Base-by-base conservation (phyloP, 1,140 invertebrate genomes). In the Trypoxylus dichotomus region DNA sequence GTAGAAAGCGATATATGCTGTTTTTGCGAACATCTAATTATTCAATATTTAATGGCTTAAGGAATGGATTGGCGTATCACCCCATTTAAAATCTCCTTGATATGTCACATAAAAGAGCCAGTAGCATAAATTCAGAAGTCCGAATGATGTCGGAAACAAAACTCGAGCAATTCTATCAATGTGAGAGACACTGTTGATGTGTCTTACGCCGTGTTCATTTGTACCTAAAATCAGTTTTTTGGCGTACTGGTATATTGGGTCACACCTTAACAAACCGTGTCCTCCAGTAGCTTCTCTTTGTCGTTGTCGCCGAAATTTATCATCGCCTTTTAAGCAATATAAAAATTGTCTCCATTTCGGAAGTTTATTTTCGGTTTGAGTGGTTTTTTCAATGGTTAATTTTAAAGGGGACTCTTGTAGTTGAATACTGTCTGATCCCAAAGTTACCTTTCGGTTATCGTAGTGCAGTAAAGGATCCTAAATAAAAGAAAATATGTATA, bases 131-230 rank as follows among this genome's bases (percentile, higher is more conserved):
- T 97, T 97, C 58, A 97, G 92, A 0, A 96, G 85, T 0, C 91
- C 90, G 84, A 97, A 97, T 0, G 94, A 94, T 2, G 94, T 90
- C 1, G 96, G 96, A 85, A 98, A 98, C 19, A 96, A 86, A 73
- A 97, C 87, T 37, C 96, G 89, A 0, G 96, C 94, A 0, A 94
- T 90, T 81, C 92, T 90, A 86, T 98, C 96, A 77, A 98, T 96
- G 85, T 92, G 88, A 0, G 94, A 96, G 11, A 96, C 95, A 83
- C 94, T 96, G 86, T 97, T 97, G 77, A 95, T 91, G 85, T 94
- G 92, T 42, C 91, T 88, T 24, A 89, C 87, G 3, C 89, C 89
- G 60, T 89, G 74, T 15, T 75, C 74, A 27, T 47, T 24, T 6
- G 8, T 19, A 32, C 71, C 71, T 37, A 41, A 24, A 71, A 71